phyloP scores from a whole-genome alignment of 2,797 vertebrate species.

The Muscicapa comitata region DNA sequence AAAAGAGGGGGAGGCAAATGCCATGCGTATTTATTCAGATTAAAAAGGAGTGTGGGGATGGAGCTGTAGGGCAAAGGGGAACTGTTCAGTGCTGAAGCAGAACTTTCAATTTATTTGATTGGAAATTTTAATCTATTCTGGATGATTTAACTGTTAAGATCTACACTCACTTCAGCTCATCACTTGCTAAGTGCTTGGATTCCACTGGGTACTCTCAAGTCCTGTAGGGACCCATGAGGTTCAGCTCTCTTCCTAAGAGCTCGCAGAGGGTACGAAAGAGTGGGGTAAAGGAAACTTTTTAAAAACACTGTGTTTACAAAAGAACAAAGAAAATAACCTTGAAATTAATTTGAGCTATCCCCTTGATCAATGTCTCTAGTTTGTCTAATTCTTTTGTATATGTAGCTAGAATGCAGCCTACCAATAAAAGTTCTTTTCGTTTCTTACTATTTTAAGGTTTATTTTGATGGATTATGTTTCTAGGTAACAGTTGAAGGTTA shows the following conservation, averaged over 20 bases:
- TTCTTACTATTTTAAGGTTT: conserved; percentile 14
- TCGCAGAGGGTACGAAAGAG: not conserved
- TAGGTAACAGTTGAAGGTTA: conserved; percentile 45
- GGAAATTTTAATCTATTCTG: not conserved
- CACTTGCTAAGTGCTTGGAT: not conserved
- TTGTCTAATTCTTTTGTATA: not conserved
- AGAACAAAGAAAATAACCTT: not conserved
- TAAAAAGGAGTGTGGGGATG: not conserved
- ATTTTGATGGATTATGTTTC: conserved; percentile 42
- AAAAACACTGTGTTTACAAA: not conserved
- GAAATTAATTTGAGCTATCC: not conserved
- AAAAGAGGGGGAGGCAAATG: not conserved
- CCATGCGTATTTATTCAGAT: not conserved
- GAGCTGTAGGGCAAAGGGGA: not conserved
- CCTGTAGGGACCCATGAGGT: not conserved
- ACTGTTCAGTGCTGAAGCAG: not conserved
- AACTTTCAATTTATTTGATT: not conserved
- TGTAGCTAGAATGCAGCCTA: not conserved
- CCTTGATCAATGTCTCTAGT: not conserved
- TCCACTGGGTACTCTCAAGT: not conserved
- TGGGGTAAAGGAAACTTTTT: not conserved
- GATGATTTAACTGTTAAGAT: not conserved
- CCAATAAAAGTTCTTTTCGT: not conserved
- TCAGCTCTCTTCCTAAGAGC: not conserved
- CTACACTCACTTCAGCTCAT: not conserved